These are phyloP conservation scores for Meghimatium bilineatum DNA, from an alignment of 2,888 invertebrate genomes.

Conservation along the genomic window DNA sequence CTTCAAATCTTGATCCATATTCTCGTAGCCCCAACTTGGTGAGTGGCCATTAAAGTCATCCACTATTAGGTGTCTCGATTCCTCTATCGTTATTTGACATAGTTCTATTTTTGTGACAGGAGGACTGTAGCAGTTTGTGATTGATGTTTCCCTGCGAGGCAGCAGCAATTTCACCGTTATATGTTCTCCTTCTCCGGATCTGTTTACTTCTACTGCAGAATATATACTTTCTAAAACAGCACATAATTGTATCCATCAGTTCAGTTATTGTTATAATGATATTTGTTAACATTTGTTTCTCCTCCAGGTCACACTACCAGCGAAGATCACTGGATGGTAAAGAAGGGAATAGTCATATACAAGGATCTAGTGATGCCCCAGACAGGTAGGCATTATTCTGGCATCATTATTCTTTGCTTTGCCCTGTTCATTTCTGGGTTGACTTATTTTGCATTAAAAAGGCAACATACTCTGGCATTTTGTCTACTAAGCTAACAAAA, in stretches of 20 bases:
- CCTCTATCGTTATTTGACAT: too few relatives aligned
- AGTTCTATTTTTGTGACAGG: too few relatives aligned
- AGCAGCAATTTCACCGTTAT: too few relatives aligned
- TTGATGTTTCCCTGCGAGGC: too few relatives aligned
- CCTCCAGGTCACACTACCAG: slow-evolving; percentile 74
- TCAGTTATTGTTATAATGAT: too few relatives aligned
- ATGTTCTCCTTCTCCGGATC: too few relatives aligned
- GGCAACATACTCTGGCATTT: neutral
- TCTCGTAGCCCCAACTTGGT: too few relatives aligned
- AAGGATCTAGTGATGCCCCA: slow-evolving; percentile 59
- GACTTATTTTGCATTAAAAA: neutral
- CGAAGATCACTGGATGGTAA: slow-evolving; percentile 64
- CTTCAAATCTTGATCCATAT: too few relatives aligned
- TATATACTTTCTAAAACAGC: neutral
- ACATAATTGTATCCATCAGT: neutral
- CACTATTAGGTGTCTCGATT: too few relatives aligned
- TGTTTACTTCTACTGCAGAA: too few relatives aligned
- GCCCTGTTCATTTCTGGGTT: neutral
- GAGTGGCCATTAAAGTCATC: too few relatives aligned
- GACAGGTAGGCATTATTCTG: slow-evolving; percentile 61
- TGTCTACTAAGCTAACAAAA: neutral
- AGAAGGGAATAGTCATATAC: slow-evolving; percentile 56
- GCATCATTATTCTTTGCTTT: neutral
- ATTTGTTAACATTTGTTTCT: neutral
- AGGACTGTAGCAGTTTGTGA: too few relatives aligned